Percentiles rank a stretch among this genome's conserved stretches.
These are phyloP conservation scores for Centropristis striata DNA, from an alignment of 2,113 vertebrate genomes.

Conservation along the genomic window DNA sequence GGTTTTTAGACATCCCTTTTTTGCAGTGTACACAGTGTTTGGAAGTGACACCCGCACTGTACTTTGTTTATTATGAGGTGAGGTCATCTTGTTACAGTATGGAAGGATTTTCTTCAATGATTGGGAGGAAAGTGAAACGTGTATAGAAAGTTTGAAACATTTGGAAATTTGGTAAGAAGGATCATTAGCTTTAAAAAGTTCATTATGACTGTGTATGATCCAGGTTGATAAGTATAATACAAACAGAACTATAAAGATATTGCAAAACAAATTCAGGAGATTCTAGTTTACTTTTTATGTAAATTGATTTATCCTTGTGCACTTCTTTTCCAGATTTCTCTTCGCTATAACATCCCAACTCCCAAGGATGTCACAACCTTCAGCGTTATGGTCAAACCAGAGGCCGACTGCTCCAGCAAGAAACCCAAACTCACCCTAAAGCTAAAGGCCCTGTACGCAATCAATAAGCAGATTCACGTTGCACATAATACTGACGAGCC, in stretches of 20 bases:
- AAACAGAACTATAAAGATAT: too few relatives aligned
- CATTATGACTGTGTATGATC: too few relatives aligned
- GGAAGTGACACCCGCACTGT: too few relatives aligned
- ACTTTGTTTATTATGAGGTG: background rate
- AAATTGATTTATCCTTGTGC: background rate
- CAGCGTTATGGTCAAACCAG: constrained; percentile 18
- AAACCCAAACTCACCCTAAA: constrained; percentile 34
- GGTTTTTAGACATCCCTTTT: too few relatives aligned
- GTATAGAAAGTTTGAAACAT: too few relatives aligned
- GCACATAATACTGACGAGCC: background rate
- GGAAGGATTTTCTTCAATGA: too few relatives aligned
- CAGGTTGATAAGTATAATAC: too few relatives aligned
- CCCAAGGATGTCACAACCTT: constrained; percentile 36
- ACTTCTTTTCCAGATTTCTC: constrained; percentile 60
- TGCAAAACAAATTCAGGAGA: background rate
- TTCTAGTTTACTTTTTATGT: background rate
- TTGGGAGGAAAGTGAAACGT: too few relatives aligned
- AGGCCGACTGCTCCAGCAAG: constrained; percentile 17
- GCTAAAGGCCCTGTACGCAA: constrained; percentile 38
- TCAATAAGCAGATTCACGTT: background rate
- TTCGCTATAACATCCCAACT: constrained; percentile 79
- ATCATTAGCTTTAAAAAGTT: too few relatives aligned
- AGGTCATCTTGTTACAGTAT: background rate
- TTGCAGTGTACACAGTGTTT: background rate
- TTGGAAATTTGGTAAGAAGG: too few relatives aligned